These are phyloP conservation scores for Meloidogyne hapla DNA, from an alignment of 1,140 invertebrate genomes.

Conservation along the genomic window DNA sequence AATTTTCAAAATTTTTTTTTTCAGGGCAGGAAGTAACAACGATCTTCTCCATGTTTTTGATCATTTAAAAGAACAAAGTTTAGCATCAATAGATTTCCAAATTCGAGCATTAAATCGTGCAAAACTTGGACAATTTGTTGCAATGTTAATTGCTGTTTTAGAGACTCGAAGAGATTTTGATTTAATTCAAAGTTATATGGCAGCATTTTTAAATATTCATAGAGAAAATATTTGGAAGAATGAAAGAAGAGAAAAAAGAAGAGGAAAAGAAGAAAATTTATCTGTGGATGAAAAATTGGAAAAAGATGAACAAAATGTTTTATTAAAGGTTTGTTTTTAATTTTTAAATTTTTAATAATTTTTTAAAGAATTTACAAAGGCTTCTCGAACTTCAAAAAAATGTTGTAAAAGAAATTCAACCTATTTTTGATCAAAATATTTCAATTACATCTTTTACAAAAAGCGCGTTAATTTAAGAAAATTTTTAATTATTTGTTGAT, in stretches of 20 bases:
- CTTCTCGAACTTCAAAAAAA: background rate
- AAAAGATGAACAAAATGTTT: conserved; percentile 6
- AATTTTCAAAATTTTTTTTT: conserved; percentile 32
- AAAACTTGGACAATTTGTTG: conserved; percentile 78
- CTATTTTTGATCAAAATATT: background rate
- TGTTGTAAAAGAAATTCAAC: background rate
- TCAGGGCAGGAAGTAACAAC: conserved; percentile 41
- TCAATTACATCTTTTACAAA: background rate
- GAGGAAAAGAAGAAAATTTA: background rate
- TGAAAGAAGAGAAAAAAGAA: background rate
- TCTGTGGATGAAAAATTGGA: background rate
- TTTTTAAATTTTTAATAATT: background rate
- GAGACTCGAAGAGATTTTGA: conserved; percentile 81
- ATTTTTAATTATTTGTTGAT: background rate
- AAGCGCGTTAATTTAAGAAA: background rate
- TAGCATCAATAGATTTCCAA: conserved; percentile 84
- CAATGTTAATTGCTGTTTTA: conserved; percentile 75
- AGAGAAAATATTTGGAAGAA: conserved; percentile 28
- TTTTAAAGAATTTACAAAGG: conserved; percentile 1
- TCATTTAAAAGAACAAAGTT: conserved; percentile 78
- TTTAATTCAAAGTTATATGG: conserved; percentile 85
- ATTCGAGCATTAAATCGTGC: conserved; percentile 75
- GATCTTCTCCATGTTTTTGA: conserved; percentile 68
- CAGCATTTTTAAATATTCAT: conserved; percentile 84
- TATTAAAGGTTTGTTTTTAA: background rate